phyloP scores from a whole-genome alignment of 2,888 invertebrate species.

The Sabellastarte sp. region DNA sequence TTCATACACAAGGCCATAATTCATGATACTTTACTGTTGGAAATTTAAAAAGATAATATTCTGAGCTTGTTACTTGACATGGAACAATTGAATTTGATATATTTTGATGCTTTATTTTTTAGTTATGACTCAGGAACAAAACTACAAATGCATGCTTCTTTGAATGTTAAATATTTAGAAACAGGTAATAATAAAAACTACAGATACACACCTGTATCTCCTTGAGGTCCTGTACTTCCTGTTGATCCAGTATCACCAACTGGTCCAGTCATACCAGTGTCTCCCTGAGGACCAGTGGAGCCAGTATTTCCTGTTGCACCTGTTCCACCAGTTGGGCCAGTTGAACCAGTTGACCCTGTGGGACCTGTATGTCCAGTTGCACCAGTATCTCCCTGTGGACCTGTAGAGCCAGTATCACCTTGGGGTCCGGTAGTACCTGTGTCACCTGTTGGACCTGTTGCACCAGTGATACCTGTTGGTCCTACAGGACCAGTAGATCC shows the following conservation, averaged over 20 bases:
- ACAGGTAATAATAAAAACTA: too few species aligned
- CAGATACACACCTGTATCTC: neutral
- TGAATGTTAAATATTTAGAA: too few species aligned
- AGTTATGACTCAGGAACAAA: too few species aligned
- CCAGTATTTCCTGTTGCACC: slow-evolving; percentile 12
- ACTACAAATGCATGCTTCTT: too few species aligned
- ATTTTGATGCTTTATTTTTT: too few species aligned
- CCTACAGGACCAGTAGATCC: neutral
- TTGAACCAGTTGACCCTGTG: slow-evolving; percentile 4
- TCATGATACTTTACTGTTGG: too few species aligned
- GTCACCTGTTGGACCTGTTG: neutral
- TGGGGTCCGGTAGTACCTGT: slow-evolving; percentile 1
- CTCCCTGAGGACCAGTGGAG: neutral
- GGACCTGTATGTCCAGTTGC: slow-evolving; percentile 5
- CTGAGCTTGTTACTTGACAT: too few species aligned
- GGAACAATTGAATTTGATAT: too few species aligned
- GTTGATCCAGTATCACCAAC: neutral
- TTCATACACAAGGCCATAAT: too few species aligned
- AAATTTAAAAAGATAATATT: too few species aligned
- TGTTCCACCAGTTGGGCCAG: neutral
- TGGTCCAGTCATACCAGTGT: neutral
- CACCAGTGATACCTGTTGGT: neutral
- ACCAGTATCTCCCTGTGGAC: slow-evolving; percentile 7
- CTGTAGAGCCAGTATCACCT: slow-evolving; percentile 11
- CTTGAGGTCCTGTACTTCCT: neutral